Percentiles rank a stretch among this genome's conserved stretches.
These are phyloP conservation scores for Macrotrachela quadricornifera DNA, from an alignment of 1,140 invertebrate genomes.

Conservation along the genomic window DNA sequence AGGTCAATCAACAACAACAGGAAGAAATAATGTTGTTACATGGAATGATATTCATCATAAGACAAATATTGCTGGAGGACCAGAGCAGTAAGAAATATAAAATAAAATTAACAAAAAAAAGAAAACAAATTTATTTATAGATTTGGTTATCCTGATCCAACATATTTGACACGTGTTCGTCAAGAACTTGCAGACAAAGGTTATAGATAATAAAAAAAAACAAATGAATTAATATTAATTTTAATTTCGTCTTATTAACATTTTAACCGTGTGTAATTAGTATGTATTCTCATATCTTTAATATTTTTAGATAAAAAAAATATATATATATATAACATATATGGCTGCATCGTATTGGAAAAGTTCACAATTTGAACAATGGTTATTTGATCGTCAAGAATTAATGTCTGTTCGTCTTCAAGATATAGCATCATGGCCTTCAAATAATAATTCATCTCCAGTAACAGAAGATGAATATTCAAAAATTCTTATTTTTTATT, in stretches of 20 bases:
- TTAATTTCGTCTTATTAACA: too few relatives aligned
- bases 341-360: too few relatives aligned
- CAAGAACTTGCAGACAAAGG: constrained; percentile 3
- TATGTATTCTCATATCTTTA: too few relatives aligned
- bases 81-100: background rate
- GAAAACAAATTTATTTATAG: constrained; percentile 38
- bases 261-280: too few relatives aligned
- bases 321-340: too few relatives aligned
- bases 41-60: constrained; percentile 75
- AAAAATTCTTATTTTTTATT: constrained; percentile 95
- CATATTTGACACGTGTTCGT: constrained; percentile 32
- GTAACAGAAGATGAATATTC: constrained; percentile 91
- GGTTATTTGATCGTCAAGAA: constrained; percentile 91
- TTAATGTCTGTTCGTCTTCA: constrained; percentile 70
- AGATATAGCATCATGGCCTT: constrained; percentile 41
- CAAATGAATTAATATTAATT: too few relatives aligned
- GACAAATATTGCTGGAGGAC: constrained; percentile 29
- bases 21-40: constrained; percentile 55
- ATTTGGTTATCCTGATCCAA: constrained; percentile 45
- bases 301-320: too few relatives aligned
- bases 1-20: constrained; percentile 58
- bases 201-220: background rate
- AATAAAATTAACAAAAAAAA: background rate
- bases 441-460: constrained; percentile 13
- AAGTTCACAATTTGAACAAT: constrained; percentile 39